These are phyloP conservation scores for Proteles cristata DNA, from an alignment of 2,113 vertebrate genomes.

Conservation along the genomic window DNA sequence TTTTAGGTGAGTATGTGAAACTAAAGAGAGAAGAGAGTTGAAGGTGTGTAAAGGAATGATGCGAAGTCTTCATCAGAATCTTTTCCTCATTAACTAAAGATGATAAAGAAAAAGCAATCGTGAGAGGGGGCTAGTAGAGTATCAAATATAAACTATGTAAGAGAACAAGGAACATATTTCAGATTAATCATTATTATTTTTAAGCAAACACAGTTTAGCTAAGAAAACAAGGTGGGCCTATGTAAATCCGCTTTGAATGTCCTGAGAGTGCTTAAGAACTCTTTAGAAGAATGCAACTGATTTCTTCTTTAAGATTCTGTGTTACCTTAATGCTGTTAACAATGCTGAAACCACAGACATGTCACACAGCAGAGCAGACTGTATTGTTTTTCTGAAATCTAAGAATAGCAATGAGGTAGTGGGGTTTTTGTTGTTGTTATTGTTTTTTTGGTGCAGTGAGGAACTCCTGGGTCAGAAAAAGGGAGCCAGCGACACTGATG, in stretches of 20 bases:
- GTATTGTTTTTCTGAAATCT: neutral
- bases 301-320: neutral
- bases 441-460: neutral
- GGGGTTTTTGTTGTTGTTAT: neutral
- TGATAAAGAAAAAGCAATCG: neutral
- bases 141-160: neutral
- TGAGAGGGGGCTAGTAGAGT: neutral
- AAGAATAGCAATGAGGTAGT: neutral
- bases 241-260: neutral
- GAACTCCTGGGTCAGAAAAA: neutral
- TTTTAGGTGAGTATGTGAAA: neutral
- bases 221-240: neutral
- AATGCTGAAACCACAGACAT: neutral
- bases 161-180: neutral
- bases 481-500: neutral
- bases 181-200: neutral
- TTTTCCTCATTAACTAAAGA: neutral
- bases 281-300: neutral
- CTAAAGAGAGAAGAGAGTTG: neutral
- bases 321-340: neutral
- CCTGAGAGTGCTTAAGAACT: neutral
- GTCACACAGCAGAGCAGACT: neutral
- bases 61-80: neutral
- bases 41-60: neutral
- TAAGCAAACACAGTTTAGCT: neutral